Evolutionary conservation across 2,797 vertebrate species (phyloP), one percentile per base, ranked within the genome.

Genomic region (Myotis planiceps): DNA sequence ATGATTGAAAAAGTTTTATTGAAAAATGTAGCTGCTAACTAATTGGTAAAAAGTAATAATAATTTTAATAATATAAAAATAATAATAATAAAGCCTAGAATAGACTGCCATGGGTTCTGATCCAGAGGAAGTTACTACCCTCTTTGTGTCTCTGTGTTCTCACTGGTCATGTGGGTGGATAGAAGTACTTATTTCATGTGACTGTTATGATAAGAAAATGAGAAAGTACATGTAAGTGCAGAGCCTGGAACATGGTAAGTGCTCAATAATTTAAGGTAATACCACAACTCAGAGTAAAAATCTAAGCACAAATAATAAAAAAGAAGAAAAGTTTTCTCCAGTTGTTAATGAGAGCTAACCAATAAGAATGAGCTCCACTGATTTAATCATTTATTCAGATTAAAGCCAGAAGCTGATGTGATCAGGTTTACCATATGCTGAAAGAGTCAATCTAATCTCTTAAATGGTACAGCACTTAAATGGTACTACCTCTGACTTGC

Each of bases 391-490:
- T 97, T 94, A 82, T 97, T 98, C 88, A 92, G 87, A 96, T 90
- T 63, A 93, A 95, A 96, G 63, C 45, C 81, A 88, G 2, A 65
- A 49, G 72, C 32, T 95, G 66, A 83, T 76, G 34, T 80, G 81
- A 66, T 88, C 75, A 80, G 81, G 96, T 98, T 98, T 98, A 98
- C 82, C 81, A 55, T 88, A 75, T 96, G 2, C 55, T 95, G 78
- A 97, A 91, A 93, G 88, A 96, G 72, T 91, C 85, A 69, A 76
- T 93, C 80, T 97, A 90, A 91, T 96, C 65, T 96, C 63, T 93
- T 15, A 1, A 39, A 39, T 39, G 37, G 34, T 96, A 84, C 32
- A 92, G 16, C 51, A 94, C 95, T 72, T 63, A 76, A 47, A 74
- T 69, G 79, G 79, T 60, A 21, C 95, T 95, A 87, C 88, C 65